Evolutionary conservation across 2,113 vertebrate genomes (phyloP).

Genomic region (Rana temporaria): DNA sequence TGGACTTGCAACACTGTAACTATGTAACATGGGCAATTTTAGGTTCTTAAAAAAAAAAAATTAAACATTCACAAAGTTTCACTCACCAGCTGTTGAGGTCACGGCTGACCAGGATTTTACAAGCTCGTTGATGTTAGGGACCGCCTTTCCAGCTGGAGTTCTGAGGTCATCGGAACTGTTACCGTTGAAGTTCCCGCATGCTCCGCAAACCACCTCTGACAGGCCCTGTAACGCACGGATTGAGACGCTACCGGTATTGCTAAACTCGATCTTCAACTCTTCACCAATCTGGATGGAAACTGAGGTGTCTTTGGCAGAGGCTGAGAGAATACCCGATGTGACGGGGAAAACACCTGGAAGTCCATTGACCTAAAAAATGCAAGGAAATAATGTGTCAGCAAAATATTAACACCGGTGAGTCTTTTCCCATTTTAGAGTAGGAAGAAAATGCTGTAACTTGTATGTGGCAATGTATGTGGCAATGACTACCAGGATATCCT

Average conservation of each 20-base stretch:
- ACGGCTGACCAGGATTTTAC: slow-evolving; percentile 27
- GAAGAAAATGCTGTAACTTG: no score
- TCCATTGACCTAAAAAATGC: slow-evolving; percentile 67
- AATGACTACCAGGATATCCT: no score
- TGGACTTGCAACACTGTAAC: no score
- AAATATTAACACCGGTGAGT: neutral
- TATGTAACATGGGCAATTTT: no score
- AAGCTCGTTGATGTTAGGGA: neutral
- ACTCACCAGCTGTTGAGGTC: slow-evolving; percentile 40
- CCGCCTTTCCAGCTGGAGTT: neutral
- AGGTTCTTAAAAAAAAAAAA: no score
- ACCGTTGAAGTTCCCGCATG: slow-evolving; percentile 50
- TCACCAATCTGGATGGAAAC: slow-evolving; percentile 64
- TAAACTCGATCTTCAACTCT: slow-evolving; percentile 65
- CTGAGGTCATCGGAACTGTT: slow-evolving; percentile 23
- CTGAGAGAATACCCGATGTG: slow-evolving; percentile 53
- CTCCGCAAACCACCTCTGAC: slow-evolving; percentile 23
- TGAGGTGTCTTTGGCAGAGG: slow-evolving; percentile 54
- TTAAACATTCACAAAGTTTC: no score
- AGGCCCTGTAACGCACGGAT: neutral
- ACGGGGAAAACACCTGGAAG: slow-evolving; percentile 63
- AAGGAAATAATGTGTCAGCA: neutral
- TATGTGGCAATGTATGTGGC: no score
- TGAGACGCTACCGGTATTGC: slow-evolving; percentile 56
- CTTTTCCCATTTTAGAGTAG: no score